phyloP scores from a whole-genome alignment of 2,113 vertebrate genomes.

The Mustela lutreola region DNA sequence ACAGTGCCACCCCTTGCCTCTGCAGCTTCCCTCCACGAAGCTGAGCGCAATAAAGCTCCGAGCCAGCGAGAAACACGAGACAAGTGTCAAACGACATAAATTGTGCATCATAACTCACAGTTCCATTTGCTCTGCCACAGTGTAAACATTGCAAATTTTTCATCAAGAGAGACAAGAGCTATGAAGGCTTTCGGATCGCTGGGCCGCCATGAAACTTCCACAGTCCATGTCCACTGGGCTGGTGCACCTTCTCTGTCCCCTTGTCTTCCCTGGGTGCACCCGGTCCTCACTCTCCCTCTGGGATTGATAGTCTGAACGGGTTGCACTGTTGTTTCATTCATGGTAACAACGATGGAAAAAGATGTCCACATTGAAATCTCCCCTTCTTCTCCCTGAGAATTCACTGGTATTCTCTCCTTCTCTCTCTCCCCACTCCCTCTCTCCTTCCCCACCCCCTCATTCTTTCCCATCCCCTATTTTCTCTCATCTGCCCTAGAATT shows the following conservation, averaged over 20 bases:
- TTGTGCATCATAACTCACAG: conserved; percentile 35
- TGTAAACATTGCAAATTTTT: conserved; percentile 53
- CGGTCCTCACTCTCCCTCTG: background rate
- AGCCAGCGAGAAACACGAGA: conserved; percentile 7
- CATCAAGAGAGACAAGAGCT: conserved; percentile 44
- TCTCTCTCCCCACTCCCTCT: background rate
- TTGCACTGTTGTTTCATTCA: background rate
- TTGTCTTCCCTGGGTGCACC: background rate
- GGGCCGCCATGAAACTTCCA: background rate
- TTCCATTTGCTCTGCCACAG: conserved; percentile 29
- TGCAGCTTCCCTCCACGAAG: background rate
- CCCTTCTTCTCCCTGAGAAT: background rate
- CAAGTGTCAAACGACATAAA: conserved; percentile 21
- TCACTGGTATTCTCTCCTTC: background rate
- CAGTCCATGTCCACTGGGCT: background rate
- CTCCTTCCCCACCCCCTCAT: background rate
- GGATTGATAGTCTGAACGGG: background rate
- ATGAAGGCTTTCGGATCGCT: background rate
- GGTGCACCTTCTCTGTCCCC: background rate
- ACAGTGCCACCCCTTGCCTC: background rate
- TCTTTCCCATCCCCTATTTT: background rate
- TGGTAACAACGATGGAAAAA: background rate
- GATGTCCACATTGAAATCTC: background rate
- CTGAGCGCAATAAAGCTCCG: background rate
- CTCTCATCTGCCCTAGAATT: background rate